phyloP scores from a whole-genome alignment of 2,888 invertebrate genomes.

The Eurytoma adleriae region DNA sequence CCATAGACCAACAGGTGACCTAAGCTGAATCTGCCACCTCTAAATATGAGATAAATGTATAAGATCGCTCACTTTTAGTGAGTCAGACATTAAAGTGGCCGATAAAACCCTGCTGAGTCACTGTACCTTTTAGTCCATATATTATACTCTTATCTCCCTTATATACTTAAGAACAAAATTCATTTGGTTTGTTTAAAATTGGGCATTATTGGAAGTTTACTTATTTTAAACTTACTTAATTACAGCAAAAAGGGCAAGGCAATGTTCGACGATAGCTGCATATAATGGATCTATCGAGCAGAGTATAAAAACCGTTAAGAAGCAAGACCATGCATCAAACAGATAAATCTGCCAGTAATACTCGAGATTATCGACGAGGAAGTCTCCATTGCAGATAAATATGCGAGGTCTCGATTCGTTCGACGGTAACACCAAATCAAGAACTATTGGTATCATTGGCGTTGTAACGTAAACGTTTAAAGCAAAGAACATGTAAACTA shows the following conservation, averaged over 20 bases:
- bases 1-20: not conserved
- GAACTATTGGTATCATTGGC: constrained; percentile 43
- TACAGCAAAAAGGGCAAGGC: constrained; percentile 10
- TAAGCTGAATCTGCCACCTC: too few species aligned
- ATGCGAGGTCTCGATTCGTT: constrained; percentile 53
- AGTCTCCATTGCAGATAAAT: constrained; percentile 4
- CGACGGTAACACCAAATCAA: constrained; percentile 53
- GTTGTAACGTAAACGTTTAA: not conserved
- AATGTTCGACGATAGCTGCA: not conserved
- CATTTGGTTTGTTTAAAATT: not conserved
- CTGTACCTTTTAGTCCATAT: not conserved
- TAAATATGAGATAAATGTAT: too few species aligned
- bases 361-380: not conserved
- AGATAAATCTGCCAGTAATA: not conserved
- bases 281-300: not conserved
- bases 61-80: too few species aligned
- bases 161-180: not conserved
- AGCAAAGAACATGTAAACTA: not conserved
- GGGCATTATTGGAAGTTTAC: not conserved
- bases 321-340: not conserved
- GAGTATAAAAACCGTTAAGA: not conserved
- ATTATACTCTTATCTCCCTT: not conserved
- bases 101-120: too few species aligned
- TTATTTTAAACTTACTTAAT: not conserved
- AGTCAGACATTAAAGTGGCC: too few species aligned